Evolutionary conservation across 2,113 vertebrate species (phyloP).

Genomic region (Macrotus californicus): DNA sequence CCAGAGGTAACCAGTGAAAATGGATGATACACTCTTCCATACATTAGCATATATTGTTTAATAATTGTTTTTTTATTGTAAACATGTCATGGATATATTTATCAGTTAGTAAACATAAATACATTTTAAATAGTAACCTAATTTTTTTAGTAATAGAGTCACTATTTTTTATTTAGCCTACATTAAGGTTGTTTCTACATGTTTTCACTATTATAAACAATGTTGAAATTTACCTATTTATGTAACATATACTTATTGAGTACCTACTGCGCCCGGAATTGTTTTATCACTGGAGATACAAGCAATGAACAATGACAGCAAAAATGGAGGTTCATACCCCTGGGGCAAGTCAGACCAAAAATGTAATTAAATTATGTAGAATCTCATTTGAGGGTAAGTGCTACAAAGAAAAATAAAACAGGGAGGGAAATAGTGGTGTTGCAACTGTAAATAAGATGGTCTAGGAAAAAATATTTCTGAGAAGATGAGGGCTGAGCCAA

Average conservation of each 20-base stretch:
- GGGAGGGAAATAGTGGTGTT: not conserved
- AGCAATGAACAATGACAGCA: not conserved
- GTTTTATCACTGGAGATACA: not conserved
- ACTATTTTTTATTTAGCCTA: not conserved
- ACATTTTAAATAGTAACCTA: not conserved
- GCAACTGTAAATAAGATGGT: not conserved
- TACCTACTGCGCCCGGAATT: not conserved
- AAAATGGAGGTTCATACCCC: not conserved
- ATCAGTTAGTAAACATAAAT: not conserved
- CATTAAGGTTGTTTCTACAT: not conserved
- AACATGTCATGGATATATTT: not conserved
- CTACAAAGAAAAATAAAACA: not conserved
- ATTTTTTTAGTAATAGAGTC: not conserved
- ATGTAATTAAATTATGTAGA: not conserved
- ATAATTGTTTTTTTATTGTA: not conserved
- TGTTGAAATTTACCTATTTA: not conserved
- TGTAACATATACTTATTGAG: not conserved
- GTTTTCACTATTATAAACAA: not conserved
- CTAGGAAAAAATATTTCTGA: not conserved
- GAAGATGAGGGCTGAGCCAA: not conserved
- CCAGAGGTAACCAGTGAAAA: not conserved
- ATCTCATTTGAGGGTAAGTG: not conserved
- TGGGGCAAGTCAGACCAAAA: not conserved
- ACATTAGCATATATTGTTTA: not conserved
- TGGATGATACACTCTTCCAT: not conserved